A percentile compares a stretch with the other conserved stretches of the same genome.
Evolutionary conservation across 1,140 invertebrate genomes (phyloP).

Genomic region (Samia ricini): DNA sequence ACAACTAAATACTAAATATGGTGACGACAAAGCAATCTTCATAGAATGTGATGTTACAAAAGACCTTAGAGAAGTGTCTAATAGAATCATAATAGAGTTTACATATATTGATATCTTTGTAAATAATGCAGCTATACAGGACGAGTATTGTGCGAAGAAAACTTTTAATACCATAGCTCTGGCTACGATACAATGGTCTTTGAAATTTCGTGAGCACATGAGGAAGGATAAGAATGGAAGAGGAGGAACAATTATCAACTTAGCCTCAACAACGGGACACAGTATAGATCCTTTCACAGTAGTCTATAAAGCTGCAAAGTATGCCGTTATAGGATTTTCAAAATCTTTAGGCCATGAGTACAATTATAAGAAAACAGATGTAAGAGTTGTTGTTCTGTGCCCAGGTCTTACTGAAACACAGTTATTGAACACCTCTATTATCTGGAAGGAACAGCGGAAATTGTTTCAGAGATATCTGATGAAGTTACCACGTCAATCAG

Average conservation of each 20-base stretch:
- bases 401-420: conserved; percentile 73
- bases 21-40: conserved; percentile 61
- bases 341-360: conserved; percentile 75
- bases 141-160: conserved; percentile 70
- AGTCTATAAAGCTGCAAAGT: conserved; percentile 85
- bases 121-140: conserved; percentile 80
- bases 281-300: no score
- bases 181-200: conserved; percentile 49
- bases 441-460: conserved; percentile 24
- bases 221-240: conserved; percentile 79
- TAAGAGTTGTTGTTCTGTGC: conserved; percentile 76
- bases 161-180: conserved; percentile 53
- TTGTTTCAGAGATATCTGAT: conserved; percentile 28
- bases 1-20: conserved; percentile 66
- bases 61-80: conserved; percentile 49
- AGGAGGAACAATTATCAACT: conserved; percentile 81
- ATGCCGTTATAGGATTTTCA: conserved; percentile 78
- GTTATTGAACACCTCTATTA: conserved; percentile 39
- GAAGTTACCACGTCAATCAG: conserved; percentile 25
- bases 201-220: conserved; percentile 72
- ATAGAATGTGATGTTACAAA: conserved; percentile 73
- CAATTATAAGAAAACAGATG: conserved; percentile 76
- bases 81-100: conserved; percentile 53
- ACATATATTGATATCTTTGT: conserved; percentile 79
- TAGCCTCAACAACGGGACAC: no score